Base-by-base conservation (phyloP, 2,797 vertebrate species). In the Miichthys miiuy region DNA sequence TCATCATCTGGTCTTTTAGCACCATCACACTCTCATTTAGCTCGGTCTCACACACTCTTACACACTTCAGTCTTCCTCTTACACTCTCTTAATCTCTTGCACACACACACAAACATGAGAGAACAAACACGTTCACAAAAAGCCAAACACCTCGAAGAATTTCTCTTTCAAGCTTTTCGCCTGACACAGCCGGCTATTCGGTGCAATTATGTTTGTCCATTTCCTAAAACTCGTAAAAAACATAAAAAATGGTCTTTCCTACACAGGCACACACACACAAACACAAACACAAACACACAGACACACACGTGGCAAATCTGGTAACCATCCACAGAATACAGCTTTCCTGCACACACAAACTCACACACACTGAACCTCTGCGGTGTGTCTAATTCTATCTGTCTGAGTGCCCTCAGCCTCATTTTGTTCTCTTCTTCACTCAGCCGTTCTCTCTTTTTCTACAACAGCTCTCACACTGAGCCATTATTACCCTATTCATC, bases 381-480 rank as follows among this genome's bases (percentile, higher is more conserved):
- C 79, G 72, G 88, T 92, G 90, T 90, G 91, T 92, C 92, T 93
- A 93, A 94, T 93, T 93, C 92, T 91, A 91, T 94, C 91, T 92
- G 91, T 93, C 91, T 94, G 91, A 93, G 92, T 93, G 91, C 92
- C 90, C 92, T 93, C 87, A 91, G 91, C 90, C 91, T 94, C 91
- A 93, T 94, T 93, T 91, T 92, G 89, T 91, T 94, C 91, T 90
- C 88, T 92, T 93, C 91, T 91, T 94, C 91, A 90, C 91, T 94
- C 90, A 91, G 89, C 90, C 87, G 51, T 88, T 93, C 91, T 88
- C 87, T 86, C 88, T 89, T 86, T 93, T 84, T 88, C 87, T 84
- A 87, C 89, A 91, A 85, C 90, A 90, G 89, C 93, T 90, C 90
- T 93, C 92, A 88, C 91, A 93, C 91, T 88, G 90, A 87, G 92